phyloP scores from a whole-genome alignment of 2,113 vertebrate genomes.

The pig (Sus scrofa) region DNA sequence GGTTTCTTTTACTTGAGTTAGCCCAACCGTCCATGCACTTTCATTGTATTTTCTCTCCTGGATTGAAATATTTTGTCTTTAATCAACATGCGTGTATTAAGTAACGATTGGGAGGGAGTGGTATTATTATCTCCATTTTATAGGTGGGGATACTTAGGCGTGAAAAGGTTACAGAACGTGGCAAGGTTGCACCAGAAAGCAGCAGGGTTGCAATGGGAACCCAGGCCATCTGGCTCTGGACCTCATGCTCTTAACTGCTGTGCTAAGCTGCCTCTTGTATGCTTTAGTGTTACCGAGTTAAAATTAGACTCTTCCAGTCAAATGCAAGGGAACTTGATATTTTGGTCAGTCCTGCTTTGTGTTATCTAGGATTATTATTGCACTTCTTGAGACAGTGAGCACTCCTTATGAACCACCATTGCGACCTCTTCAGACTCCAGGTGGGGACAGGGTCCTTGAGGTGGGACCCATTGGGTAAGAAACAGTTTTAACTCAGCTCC shows the following conservation, averaged over 20 bases:
- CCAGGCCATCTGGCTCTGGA: not conserved
- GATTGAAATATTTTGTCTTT: not conserved
- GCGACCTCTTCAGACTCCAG: not conserved
- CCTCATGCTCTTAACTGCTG: not conserved
- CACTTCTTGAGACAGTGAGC: not conserved
- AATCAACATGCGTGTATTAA: not conserved
- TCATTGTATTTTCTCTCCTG: conserved; percentile 18
- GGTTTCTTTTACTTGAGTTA: not conserved
- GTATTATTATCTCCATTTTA: not conserved
- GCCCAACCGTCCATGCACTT: not conserved
- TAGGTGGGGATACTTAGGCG: not conserved
- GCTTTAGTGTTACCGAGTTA: not conserved
- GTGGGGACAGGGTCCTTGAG: not conserved
- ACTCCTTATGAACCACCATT: not conserved
- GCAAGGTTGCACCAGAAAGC: not conserved
- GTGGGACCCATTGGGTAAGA: not conserved
- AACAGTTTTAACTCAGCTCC: conserved; percentile 1
- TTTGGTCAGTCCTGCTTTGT: not conserved
- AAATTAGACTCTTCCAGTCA: not conserved
- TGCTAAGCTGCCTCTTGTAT: not conserved
- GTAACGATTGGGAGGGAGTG: not conserved
- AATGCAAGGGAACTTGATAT: not conserved
- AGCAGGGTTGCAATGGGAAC: not conserved
- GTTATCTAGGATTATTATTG: not conserved
- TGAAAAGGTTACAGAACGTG: not conserved